Percentiles rank a stretch among this genome's conserved stretches.
Conservation (phyloP, 1,140 invertebrate species). For the Philotrypesis tridentata region DNA sequence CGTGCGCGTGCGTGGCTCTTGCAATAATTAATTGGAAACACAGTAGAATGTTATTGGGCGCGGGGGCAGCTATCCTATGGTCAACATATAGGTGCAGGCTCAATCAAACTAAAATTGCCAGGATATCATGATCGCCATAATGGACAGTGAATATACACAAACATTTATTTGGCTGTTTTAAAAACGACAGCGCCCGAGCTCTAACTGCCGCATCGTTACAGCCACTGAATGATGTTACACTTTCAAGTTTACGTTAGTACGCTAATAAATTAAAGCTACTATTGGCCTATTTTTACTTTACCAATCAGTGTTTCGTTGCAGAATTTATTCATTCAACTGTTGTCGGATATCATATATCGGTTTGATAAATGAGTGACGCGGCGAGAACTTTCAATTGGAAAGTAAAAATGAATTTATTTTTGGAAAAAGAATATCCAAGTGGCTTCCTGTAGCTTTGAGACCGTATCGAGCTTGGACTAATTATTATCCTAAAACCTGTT, state of each 20-base stretch:
- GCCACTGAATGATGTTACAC: no score
- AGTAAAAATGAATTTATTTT: no score
- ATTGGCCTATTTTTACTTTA: no score
- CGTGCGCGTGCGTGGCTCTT: slow-evolving; percentile 15
- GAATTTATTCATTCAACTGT: no score
- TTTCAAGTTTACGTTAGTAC: not conserved
- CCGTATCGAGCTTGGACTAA: no score
- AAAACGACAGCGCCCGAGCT: slow-evolving; percentile 28
- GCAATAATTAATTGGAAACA: slow-evolving; percentile 53
- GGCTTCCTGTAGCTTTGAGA: no score
- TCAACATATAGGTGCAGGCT: slow-evolving; percentile 39
- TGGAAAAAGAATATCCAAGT: no score
- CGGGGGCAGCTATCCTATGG: slow-evolving; percentile 3
- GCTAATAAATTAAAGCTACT: slow-evolving; percentile 25
- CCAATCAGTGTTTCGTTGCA: no score
- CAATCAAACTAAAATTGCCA: slow-evolving; percentile 50
- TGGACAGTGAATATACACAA: slow-evolving; percentile 34
- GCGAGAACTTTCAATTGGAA: no score
- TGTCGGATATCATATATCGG: no score
- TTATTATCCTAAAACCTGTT: no score
- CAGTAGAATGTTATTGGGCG: slow-evolving; percentile 27
- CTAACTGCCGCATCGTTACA: not conserved
- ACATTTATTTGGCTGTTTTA: slow-evolving; percentile 42
- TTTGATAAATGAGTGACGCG: no score
- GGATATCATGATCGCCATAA: slow-evolving; percentile 47